These are phyloP conservation scores for Harpagus bidentatus DNA, from an alignment of 2,113 vertebrate species.

Conservation along the genomic window DNA sequence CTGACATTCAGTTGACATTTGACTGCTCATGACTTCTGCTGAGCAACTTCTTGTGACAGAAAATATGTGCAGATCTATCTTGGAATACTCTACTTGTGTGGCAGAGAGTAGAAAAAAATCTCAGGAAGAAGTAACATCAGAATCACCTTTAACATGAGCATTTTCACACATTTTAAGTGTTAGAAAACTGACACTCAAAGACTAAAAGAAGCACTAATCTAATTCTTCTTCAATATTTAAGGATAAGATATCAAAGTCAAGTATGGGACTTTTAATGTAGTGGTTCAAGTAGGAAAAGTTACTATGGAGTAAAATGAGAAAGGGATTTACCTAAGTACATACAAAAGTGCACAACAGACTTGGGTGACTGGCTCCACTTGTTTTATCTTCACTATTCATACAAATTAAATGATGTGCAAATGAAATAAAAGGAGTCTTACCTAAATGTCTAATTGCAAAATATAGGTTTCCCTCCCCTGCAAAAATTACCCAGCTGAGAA, in stretches of 20 bases:
- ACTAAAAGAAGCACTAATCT: not conserved
- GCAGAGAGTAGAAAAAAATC: not conserved
- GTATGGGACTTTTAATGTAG: not conserved
- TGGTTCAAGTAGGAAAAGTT: not conserved
- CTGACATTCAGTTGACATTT: not conserved
- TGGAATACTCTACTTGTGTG: not conserved
- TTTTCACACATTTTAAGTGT: not conserved
- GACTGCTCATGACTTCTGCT: not conserved
- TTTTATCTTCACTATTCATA: not conserved
- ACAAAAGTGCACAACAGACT: not conserved
- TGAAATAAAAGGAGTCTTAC: not conserved
- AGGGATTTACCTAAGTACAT: not conserved
- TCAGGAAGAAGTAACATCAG: not conserved
- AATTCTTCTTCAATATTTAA: not conserved
- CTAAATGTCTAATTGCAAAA: not conserved
- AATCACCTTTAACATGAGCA: not conserved
- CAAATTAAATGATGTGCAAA: not conserved
- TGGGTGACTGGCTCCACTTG: not conserved
- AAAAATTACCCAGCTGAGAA: not conserved
- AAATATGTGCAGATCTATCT: not conserved
- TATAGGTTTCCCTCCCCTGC: rapidly evolving
- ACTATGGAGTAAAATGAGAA: not conserved
- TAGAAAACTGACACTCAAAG: not conserved
- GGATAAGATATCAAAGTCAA: not conserved
- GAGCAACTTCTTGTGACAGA: not conserved